A percentile compares a stretch with the other conserved stretches of the same genome.
Evolutionary conservation across 2,113 vertebrate genomes (phyloP).

Genomic region (Corynorhinus townsendii): DNA sequence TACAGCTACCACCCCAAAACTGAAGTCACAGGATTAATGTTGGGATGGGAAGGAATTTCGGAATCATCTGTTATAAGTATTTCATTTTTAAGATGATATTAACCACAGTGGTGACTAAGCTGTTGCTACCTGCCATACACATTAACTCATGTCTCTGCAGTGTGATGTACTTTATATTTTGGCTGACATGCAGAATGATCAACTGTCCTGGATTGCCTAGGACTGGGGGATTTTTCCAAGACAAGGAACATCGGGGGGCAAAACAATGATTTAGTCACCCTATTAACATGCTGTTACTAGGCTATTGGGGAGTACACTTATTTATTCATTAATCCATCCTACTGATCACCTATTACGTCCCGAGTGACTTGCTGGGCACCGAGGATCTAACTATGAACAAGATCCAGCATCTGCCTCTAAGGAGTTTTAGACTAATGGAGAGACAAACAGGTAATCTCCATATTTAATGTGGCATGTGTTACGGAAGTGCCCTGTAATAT

Average conservation of each 20-base stretch:
- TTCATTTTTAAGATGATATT: background rate
- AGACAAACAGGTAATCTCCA: background rate
- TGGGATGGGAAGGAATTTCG: background rate
- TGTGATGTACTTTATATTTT: background rate
- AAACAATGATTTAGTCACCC: background rate
- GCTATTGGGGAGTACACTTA: background rate
- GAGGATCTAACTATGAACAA: background rate
- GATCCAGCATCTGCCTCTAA: background rate
- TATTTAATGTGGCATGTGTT: background rate
- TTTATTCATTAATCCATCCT: background rate
- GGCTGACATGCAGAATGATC: background rate
- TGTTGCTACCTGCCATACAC: background rate
- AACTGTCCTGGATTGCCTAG: background rate
- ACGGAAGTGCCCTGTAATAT: background rate
- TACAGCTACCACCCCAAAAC: background rate
- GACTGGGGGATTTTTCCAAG: background rate
- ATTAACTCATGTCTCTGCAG: background rate
- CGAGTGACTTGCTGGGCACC: background rate
- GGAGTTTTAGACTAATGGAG: background rate
- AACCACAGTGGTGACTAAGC: background rate
- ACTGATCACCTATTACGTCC: background rate
- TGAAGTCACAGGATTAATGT: background rate
- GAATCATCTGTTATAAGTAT: background rate
- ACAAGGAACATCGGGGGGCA: background rate
- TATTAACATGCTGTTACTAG: background rate